phyloP scores from a whole-genome alignment of 2,797 vertebrate species.

The Sebastes hubbsi region DNA sequence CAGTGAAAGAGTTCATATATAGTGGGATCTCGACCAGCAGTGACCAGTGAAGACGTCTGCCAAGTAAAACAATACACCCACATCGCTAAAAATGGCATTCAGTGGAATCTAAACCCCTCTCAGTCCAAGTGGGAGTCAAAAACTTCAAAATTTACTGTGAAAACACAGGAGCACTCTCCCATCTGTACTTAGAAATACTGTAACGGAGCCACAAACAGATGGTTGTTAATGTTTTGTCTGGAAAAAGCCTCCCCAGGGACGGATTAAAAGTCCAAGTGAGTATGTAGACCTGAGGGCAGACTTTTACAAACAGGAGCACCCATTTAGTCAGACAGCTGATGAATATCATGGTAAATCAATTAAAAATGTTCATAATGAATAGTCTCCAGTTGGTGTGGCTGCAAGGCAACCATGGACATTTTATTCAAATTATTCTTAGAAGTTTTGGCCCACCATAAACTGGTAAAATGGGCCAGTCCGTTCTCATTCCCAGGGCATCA shows the following conservation, averaged over 20 bases:
- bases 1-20: constrained; percentile 20
- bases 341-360: neutral
- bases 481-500: too few species aligned
- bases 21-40: constrained; percentile 32
- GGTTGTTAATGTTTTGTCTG: constrained; percentile 10
- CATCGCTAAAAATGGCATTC: constrained; percentile 58
- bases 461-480: too few species aligned
- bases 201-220: neutral
- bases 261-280: neutral
- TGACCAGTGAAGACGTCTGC: constrained; percentile 32
- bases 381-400: neutral
- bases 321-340: neutral
- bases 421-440: neutral
- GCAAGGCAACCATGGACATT: neutral
- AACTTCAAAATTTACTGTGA: constrained; percentile 25
- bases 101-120: constrained; percentile 45
- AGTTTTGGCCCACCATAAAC: neutral
- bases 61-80: constrained; percentile 63
- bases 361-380: neutral
- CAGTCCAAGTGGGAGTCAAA: constrained; percentile 35
- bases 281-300: neutral
- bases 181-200: constrained; percentile 7
- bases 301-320: neutral
- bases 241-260: neutral
- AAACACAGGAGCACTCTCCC: constrained; percentile 18